Base-by-base conservation (phyloP, 2,113 vertebrate species). In the Cryptotis parvus region DNA sequence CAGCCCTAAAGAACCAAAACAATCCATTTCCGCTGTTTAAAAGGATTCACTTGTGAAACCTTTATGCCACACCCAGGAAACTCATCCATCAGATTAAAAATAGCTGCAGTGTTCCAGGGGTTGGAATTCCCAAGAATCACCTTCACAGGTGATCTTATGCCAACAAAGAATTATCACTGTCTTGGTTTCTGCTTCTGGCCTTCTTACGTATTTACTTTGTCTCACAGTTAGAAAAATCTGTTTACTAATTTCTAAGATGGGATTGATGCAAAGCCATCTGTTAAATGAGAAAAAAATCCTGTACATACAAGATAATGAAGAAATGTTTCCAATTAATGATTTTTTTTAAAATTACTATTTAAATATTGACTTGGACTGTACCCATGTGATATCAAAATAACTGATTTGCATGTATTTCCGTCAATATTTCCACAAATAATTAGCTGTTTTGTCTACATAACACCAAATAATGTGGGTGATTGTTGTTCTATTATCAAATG, bases 191-290 rank as follows among this genome's bases (percentile, higher is more conserved):
- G 80, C 65, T 43, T 94, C 45, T 87, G 77, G 65, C 18, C 31
- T 90, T 95, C 91, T 92, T 90, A 92, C 90, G 27, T 87, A 72
- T 95, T 94, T 93, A 94, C 66, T 94, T 96, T 75, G 43, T 26
- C 87, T 93, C 55, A 81, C 66, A 15, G 70, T 92, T 82, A 82
- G 45, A 49, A 94, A 96, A 96, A 96, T 94, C 95, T 97, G 95
- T 96, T 96, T 95, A 95, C 95, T 93, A 79, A 94, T 95, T 94
- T 91, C 85, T 92, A 92, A 93, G 77, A 93, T 83, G 66, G 29
- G 61, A 92, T 72, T 94, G 84, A 96, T 94, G 66, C 75, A 96
- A 95, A 96, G 63, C 95, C 95, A 96, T 96, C 95, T 97, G 95
- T 92, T 91, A 92, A 94, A 97, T 27, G 72, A 91, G 90, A 94